A percentile compares a stretch with the other conserved stretches of the same genome.
Conservation (phyloP, 2,113 vertebrate genomes). For the Xiphophorus hellerii region DNA sequence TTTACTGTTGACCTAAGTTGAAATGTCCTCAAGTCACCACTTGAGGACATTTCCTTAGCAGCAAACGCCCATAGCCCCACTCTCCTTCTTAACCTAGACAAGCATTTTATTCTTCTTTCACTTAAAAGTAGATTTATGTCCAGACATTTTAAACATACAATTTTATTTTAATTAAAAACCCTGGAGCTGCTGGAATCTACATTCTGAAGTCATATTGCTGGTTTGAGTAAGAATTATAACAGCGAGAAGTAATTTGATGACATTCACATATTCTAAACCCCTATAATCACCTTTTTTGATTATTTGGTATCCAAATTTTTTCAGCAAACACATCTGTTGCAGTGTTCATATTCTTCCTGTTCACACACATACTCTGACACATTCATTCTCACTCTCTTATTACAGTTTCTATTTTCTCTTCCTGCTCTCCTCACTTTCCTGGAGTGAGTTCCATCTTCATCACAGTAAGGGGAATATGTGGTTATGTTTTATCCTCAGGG, state of each 20-base stretch:
- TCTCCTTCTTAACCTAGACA: background rate
- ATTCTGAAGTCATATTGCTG: background rate
- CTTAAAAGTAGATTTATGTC: background rate
- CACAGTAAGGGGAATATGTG: constrained; percentile 34
- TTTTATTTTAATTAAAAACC: background rate
- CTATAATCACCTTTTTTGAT: constrained; percentile 10
- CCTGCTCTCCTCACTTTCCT: constrained; percentile 36
- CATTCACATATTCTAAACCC: constrained; percentile 1
- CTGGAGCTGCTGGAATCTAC: background rate
- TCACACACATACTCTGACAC: background rate
- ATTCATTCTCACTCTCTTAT: constrained; percentile 4
- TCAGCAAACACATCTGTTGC: constrained; percentile 1
- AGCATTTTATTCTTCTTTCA: background rate
- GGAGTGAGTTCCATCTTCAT: constrained; percentile 55
- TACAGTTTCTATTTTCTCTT: constrained; percentile 36
- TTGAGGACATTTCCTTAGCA: too few relatives aligned
- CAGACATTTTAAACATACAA: background rate
- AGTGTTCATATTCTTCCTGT: background rate
- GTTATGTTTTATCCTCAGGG: constrained; percentile 55
- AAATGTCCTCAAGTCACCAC: too few relatives aligned
- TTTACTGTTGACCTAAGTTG: too few relatives aligned
- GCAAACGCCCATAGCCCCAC: too few relatives aligned
- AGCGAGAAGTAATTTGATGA: background rate
- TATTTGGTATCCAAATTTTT: constrained; percentile 10
- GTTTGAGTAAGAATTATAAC: background rate